These are phyloP conservation scores for Thalassaphorura encarpata DNA, from an alignment of 1,140 invertebrate species.

Conservation along the genomic window DNA sequence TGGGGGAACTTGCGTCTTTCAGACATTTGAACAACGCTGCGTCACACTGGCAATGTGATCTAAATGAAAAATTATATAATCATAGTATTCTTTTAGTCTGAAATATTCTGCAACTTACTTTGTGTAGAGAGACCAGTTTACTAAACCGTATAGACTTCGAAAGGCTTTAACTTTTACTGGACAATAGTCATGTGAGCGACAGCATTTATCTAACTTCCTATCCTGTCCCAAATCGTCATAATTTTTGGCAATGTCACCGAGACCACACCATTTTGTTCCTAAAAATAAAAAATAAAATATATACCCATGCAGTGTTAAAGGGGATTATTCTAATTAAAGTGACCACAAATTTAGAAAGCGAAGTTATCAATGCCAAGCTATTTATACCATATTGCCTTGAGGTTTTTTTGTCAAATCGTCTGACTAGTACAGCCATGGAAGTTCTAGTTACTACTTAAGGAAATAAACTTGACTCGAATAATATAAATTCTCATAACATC, in stretches of 20 bases:
- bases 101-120: constrained; percentile 61
- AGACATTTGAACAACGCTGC: constrained; percentile 68
- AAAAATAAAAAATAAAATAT: background rate
- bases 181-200: constrained; percentile 70
- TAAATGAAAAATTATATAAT: constrained; percentile 35
- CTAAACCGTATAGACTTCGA: constrained; percentile 62
- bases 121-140: constrained; percentile 72
- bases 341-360: background rate
- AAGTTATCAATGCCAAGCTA: background rate
- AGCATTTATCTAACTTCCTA: constrained; percentile 64
- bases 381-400: too few species aligned
- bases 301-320: too few species aligned
- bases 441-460: too few species aligned
- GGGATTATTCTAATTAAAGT: background rate
- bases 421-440: too few species aligned
- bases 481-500: background rate
- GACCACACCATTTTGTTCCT: constrained; percentile 85
- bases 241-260: constrained; percentile 66
- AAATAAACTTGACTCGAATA: background rate
- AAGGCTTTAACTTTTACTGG: constrained; percentile 63
- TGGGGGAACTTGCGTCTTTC: constrained; percentile 54
- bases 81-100: too few species aligned
- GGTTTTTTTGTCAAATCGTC: too few species aligned
- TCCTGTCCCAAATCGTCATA: constrained; percentile 70
- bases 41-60: constrained; percentile 76